phyloP scores from a whole-genome alignment of 2,113 vertebrate species.

The Ameiurus melas region DNA sequence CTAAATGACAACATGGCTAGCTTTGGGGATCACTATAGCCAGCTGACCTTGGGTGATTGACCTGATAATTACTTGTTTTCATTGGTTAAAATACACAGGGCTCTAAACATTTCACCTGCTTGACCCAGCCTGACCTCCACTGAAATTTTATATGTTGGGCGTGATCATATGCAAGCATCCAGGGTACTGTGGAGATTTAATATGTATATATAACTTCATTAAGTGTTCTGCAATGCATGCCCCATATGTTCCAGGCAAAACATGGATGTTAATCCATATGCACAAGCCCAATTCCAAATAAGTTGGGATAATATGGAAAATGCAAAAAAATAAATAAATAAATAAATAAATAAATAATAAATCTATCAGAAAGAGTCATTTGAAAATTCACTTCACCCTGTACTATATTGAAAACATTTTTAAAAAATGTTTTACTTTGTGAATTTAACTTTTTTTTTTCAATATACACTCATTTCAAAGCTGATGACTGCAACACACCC shows the following conservation, averaged over 20 bases:
- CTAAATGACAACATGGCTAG: constrained; percentile 50
- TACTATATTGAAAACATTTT: too few relatives aligned
- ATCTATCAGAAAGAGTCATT: too few relatives aligned
- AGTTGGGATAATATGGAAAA: too few relatives aligned
- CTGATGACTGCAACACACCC: too few relatives aligned
- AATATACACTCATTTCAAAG: too few relatives aligned
- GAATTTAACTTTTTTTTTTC: too few relatives aligned
- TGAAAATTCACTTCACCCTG: too few relatives aligned
- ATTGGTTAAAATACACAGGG: constrained; percentile 41
- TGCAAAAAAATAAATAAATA: too few relatives aligned
- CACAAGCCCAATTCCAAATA: too few relatives aligned
- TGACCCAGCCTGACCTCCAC: constrained; percentile 38
- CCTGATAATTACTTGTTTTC: constrained; percentile 59
- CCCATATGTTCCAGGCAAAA: background rate
- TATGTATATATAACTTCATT: background rate
- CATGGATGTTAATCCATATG: background rate
- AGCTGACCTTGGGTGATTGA: constrained; percentile 51
- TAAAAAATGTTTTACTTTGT: too few relatives aligned
- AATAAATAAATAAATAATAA: too few relatives aligned
- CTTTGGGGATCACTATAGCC: constrained; percentile 40
- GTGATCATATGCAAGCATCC: constrained; percentile 29
- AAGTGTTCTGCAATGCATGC: background rate
- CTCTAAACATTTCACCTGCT: constrained; percentile 47
- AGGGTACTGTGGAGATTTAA: constrained; percentile 45
- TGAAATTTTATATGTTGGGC: constrained; percentile 47